These are phyloP conservation scores for Psettodes erumei DNA, from an alignment of 2,113 vertebrate genomes.

Conservation along the genomic window DNA sequence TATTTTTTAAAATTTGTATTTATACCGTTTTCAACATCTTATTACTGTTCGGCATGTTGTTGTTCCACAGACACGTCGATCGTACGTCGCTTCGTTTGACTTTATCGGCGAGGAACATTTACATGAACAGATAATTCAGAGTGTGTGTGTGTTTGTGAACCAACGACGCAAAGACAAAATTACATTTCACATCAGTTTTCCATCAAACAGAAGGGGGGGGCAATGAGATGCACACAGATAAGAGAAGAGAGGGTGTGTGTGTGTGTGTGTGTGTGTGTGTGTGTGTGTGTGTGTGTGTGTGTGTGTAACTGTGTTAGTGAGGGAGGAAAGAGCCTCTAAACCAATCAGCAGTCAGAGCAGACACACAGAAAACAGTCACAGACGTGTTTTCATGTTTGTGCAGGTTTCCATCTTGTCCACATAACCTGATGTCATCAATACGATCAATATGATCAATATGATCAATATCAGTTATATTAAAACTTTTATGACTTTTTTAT, in stretches of 20 bases:
- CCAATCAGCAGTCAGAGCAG: slow-evolving; percentile 42
- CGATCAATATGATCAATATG: too few species aligned
- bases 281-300: slow-evolving; percentile 33
- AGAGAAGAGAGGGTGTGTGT: slow-evolving; percentile 14
- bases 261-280: slow-evolving; percentile 25
- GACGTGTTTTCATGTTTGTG: background rate
- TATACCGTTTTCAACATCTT: too few species aligned
- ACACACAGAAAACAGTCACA: background rate
- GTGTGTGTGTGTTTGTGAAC: too few species aligned
- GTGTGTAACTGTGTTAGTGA: slow-evolving; percentile 42
- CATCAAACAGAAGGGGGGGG: slow-evolving; percentile 14
- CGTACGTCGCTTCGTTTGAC: too few species aligned
- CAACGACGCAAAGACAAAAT: slow-evolving; percentile 12
- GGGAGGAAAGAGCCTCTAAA: slow-evolving; percentile 41
- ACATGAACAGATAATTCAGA: too few species aligned
- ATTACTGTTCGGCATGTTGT: too few species aligned
- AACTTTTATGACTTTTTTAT: too few species aligned
- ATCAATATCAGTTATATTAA: too few species aligned
- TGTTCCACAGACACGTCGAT: too few species aligned
- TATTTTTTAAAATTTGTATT: background rate
- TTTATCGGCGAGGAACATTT: too few species aligned
- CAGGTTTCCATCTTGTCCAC: background rate
- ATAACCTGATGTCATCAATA: too few species aligned
- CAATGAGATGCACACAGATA: slow-evolving; percentile 37
- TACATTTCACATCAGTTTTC: slow-evolving; percentile 52